These are phyloP conservation scores for Drosophila obscura DNA, from an alignment of 1,140 invertebrate species.

Conservation along the genomic window DNA sequence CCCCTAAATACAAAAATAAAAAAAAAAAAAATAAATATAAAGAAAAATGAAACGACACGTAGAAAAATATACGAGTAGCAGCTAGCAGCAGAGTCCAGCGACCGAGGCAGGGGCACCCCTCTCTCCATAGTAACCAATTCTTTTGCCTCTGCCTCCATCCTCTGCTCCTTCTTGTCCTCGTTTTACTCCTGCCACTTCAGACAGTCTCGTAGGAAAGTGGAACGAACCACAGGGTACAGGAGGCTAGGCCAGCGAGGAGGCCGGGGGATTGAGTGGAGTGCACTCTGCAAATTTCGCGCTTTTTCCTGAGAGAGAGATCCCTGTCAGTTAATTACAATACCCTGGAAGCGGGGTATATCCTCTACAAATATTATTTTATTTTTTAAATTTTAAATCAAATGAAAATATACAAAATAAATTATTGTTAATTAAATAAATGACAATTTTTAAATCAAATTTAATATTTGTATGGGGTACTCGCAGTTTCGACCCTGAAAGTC, in stretches of 20 bases:
- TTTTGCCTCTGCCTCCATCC: not conserved
- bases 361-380: too few species aligned
- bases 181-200: constrained; percentile 55
- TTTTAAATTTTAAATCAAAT: not conserved
- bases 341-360: not conserved
- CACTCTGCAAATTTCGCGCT: constrained; percentile 54
- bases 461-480: not conserved
- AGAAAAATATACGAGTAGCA: constrained; percentile 8
- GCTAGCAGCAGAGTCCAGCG: constrained; percentile 33
- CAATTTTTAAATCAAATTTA: too few species aligned
- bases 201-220: constrained; percentile 57
- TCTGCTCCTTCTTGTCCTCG: not conserved
- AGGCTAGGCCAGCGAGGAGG: not conserved
- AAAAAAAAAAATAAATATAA: constrained; percentile 21
- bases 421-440: not conserved
- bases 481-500: not conserved
- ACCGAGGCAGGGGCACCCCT: constrained; percentile 47
- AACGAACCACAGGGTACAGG: constrained; percentile 44
- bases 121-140: constrained; percentile 17
- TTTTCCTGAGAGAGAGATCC: constrained; percentile 17
- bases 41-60: too few species aligned
- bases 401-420: not conserved
- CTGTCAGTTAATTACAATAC: constrained; percentile 28
- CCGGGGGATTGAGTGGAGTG: not conserved
- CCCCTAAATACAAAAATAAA: constrained; percentile 64